phyloP scores from a whole-genome alignment of 2,797 vertebrate genomes.

The Lepilemur ruficaudatus region DNA sequence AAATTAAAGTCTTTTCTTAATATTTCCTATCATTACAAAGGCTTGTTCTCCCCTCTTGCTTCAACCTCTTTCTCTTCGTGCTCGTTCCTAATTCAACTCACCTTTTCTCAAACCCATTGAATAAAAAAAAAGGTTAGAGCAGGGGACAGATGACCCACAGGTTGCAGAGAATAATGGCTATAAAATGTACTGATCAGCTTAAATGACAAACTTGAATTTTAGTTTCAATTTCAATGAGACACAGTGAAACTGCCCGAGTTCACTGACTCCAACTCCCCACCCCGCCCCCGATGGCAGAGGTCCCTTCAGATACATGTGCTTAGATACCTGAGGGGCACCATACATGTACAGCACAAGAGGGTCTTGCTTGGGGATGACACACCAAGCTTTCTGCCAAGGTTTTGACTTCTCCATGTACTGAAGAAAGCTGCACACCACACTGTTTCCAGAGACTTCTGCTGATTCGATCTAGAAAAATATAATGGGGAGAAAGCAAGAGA shows the following conservation, averaged over 20 bases:
- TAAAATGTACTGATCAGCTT: not conserved
- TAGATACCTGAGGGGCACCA: constrained; percentile 94
- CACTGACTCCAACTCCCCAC: not conserved
- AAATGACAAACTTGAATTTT: not conserved
- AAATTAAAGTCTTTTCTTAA: not conserved
- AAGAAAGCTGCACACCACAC: constrained; percentile 96
- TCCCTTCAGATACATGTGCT: not conserved
- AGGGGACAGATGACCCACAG: not conserved
- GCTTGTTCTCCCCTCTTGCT: not conserved
- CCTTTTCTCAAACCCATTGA: not conserved
- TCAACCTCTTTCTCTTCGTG: not conserved
- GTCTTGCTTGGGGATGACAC: constrained; percentile 97
- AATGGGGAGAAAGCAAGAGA: not conserved
- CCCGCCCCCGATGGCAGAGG: not conserved
- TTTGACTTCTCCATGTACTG: constrained; percentile 97
- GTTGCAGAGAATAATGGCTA: not conserved
- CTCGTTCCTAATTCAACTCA: not conserved
- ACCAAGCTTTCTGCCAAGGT: constrained; percentile 98
- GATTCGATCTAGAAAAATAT: constrained; percentile 91
- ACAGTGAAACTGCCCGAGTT: not conserved
- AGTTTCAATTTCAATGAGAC: not conserved
- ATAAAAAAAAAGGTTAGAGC: not conserved
- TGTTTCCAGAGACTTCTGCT: constrained; percentile 95
- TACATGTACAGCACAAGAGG: constrained; percentile 96
- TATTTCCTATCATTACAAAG: not conserved